Base-by-base conservation (phyloP, 2,888 invertebrate species). In the Shargacucullia verbasci region DNA sequence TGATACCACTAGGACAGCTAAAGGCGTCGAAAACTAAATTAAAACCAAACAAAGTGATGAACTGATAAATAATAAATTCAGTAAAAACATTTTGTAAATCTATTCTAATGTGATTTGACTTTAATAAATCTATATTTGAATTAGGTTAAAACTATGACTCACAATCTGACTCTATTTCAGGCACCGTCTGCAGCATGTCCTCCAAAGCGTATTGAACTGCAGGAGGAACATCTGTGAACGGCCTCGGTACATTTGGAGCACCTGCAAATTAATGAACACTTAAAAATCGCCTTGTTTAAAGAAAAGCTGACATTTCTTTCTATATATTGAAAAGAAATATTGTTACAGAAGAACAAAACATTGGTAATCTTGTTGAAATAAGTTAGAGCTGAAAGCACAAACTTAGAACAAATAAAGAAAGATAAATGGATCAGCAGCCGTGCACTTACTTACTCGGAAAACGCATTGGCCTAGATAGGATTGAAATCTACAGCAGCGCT, bases 121-220 rank as follows among this genome's bases (percentile, higher is more conserved):
- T 20, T 20, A 4, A 20, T 3, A 2, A 20, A 4, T 20, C 20
- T 3, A 2, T 20, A 20, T 20, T 20, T 20, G 2, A 20, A 20
- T 20, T 20, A 20, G 20, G 4, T 4, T 20, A 20, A 20, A 29
- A 41, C 5, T 43, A 8, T 14, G 14, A 86, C 91, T 88, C 49
- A 94, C 93, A 88, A 62, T 94, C 93, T 0, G 83, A 74, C 50
- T 94, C 93, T 1, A 88, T 59, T 44, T 86, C 84, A 0, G 91
- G 91, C 1, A 92, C 81, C 0, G 84, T 80, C 71, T 93, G 93
- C 1, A 90, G 54, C 60, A 78, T 73, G 6, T 90, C 91, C 1
- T 91, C 92, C 11, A 91, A 38, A 0, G 86, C 85, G 52, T 90
- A 91, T 65, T 90, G 89, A 2, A 89, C 81, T 0, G 88, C 88